These are phyloP conservation scores for Andinoacara biseriatus DNA, from an alignment of 2,113 vertebrate genomes.

Conservation along the genomic window DNA sequence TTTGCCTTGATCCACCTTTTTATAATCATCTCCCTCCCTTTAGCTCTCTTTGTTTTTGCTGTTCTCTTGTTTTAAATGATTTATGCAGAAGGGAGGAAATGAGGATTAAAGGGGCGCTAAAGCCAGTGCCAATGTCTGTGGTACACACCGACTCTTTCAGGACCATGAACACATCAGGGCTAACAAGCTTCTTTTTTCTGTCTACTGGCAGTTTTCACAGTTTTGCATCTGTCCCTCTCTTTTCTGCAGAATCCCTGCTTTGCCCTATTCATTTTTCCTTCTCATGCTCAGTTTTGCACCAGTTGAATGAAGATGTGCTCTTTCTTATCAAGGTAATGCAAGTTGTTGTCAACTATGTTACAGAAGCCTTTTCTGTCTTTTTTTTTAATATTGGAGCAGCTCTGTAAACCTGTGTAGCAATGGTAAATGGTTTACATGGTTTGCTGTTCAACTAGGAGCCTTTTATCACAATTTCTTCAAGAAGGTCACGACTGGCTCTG, in stretches of 20 bases:
- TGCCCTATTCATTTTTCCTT: conserved; percentile 1
- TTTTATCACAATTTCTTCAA: background rate
- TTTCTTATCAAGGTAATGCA: conserved; percentile 16
- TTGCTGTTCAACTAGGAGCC: background rate
- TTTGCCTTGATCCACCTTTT: conserved; percentile 67
- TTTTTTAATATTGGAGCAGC: too few relatives aligned
- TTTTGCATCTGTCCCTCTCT: conserved; percentile 47
- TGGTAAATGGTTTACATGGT: background rate
- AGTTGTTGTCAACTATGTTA: background rate
- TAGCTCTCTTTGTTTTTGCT: conserved; percentile 55
- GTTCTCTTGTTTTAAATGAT: conserved; percentile 70
- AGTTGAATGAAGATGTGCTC: conserved; percentile 3
- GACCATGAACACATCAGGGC: conserved; percentile 61
- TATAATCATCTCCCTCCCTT: conserved; percentile 41
- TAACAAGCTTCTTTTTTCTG: conserved; percentile 55
- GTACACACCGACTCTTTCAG: conserved; percentile 50
- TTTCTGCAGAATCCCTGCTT: conserved; percentile 29
- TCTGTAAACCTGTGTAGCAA: too few relatives aligned
- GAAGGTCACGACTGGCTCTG: accelerated
- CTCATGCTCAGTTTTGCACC: conserved; percentile 13
- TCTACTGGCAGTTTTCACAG: conserved; percentile 46
- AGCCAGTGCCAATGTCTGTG: conserved; percentile 64
- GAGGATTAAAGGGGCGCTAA: conserved; percentile 70
- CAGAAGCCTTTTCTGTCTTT: background rate
- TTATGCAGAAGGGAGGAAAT: conserved; percentile 73